Evolutionary conservation across 2,797 vertebrate species (phyloP).

Genomic region (Microhierax caerulescens): DNA sequence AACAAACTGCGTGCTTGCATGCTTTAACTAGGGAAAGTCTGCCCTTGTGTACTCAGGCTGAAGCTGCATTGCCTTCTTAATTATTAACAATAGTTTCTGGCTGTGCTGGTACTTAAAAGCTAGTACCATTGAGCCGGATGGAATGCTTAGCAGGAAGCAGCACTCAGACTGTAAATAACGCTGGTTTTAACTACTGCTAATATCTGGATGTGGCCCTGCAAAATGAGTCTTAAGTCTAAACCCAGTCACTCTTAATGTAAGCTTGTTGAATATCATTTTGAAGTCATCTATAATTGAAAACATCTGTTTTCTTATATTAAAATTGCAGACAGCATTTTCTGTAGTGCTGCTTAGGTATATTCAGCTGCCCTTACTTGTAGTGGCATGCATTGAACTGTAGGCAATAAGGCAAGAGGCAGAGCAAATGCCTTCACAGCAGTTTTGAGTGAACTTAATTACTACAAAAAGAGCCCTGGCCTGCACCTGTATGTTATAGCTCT

Average conservation of each 20-base stretch:
- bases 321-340: neutral
- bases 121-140: neutral
- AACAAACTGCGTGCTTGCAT: neutral
- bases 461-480: neutral
- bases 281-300: neutral
- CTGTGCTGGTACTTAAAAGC: neutral
- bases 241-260: neutral
- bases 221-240: neutral
- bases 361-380: neutral
- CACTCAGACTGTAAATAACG: neutral
- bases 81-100: neutral
- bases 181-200: neutral
- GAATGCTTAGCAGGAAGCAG: neutral
- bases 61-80: neutral
- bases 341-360: neutral
- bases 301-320: neutral
- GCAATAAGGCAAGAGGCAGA: neutral
- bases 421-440: accelerated
- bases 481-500: neutral
- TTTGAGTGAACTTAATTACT: accelerated
- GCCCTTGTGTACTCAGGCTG: neutral
- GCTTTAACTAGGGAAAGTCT: neutral
- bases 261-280: accelerated
- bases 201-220: neutral
- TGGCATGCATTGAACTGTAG: accelerated